Evolutionary conservation across 2,888 invertebrate genomes (phyloP), one percentile per base, ranked within the genome.

Genomic region (Hirtodrosophila trivittata): DNA sequence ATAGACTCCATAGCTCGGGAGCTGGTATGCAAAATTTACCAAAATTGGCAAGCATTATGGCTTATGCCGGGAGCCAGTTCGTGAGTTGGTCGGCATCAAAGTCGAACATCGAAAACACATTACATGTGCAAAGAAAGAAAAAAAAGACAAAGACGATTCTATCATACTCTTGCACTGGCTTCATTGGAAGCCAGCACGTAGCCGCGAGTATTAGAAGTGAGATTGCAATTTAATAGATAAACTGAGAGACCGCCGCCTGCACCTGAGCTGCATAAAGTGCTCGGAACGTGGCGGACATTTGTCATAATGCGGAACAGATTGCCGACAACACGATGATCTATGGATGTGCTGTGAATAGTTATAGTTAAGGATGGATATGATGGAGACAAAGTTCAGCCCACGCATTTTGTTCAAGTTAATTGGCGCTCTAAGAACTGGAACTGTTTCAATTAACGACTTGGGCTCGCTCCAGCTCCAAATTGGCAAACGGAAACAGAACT

Each of bases 231-330:
- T 59, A 63, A 80, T 77, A 73, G 80, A 83, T 82, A 83, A 64
- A 66, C 59, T 52, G 77, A 58, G 42, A 41, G 38, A 56, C 62
- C 57, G 59, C 62, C 56, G 45, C 35, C 52, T 42, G 65, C 70
- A 86, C 80, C 86, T 86, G 80, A 80, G 86, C 30, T 65, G 80
- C 86, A 80, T 82, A 46, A 54, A 33, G 59, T 38, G 45, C 10
- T 21, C 5, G 32, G 59, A 73, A 74, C 77, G 60, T 73, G 77
- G 46, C 52, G 52, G 51, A 62, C 73, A 66, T 85, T 82, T 75
- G 80, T 82, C 80, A 82, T 78, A 78, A 78, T 83, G 80, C 80
- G 83, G 86, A 80, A 86, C 74, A 66, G 57, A 59, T 51, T 30
- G 32, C 35, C 26, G 56, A 9, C 38, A 33, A 43, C 47, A 69